phyloP scores from a whole-genome alignment of 2,113 vertebrate species.

The Chelonoidis abingdonii region DNA sequence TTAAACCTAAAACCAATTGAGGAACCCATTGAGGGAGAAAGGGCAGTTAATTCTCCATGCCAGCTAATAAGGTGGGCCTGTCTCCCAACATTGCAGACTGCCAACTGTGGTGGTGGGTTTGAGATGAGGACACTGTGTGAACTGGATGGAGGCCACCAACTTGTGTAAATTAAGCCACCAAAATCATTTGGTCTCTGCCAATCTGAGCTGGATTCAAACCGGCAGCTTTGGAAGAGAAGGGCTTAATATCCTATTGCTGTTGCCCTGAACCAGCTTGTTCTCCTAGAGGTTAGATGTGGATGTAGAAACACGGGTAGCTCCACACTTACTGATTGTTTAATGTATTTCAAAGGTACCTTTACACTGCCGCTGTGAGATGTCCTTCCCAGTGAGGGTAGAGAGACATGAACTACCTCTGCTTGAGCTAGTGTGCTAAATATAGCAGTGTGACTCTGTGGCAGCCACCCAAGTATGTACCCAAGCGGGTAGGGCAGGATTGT shows the following conservation, averaged over 20 bases:
- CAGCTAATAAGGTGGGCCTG: neutral
- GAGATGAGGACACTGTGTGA: neutral
- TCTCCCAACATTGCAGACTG: neutral
- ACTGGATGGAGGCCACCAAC: neutral
- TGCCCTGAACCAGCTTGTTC: slow-evolving; percentile 28
- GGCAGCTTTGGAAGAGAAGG: slow-evolving; percentile 29
- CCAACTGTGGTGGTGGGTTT: neutral
- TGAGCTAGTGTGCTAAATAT: neutral
- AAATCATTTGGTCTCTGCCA: slow-evolving; percentile 21
- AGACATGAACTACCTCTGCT: neutral
- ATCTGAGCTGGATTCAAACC: slow-evolving; percentile 19
- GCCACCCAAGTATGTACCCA: neutral
- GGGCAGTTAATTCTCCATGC: neutral
- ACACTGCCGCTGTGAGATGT: neutral
- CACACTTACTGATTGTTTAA: slow-evolving; percentile 22
- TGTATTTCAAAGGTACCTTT: neutral
- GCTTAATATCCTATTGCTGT: slow-evolving; percentile 52
- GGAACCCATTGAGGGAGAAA: neutral
- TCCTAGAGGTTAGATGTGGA: slow-evolving; percentile 14
- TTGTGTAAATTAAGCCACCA: neutral
- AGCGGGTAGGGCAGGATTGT: neutral
- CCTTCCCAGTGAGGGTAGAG: neutral
- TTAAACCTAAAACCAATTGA: neutral
- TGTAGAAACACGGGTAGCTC: slow-evolving; percentile 46
- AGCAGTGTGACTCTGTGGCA: neutral